Percentiles rank a stretch among this genome's conserved stretches.
These are phyloP conservation scores for Rhamnusium bicolor DNA, from an alignment of 2,888 invertebrate genomes.

Conservation along the genomic window DNA sequence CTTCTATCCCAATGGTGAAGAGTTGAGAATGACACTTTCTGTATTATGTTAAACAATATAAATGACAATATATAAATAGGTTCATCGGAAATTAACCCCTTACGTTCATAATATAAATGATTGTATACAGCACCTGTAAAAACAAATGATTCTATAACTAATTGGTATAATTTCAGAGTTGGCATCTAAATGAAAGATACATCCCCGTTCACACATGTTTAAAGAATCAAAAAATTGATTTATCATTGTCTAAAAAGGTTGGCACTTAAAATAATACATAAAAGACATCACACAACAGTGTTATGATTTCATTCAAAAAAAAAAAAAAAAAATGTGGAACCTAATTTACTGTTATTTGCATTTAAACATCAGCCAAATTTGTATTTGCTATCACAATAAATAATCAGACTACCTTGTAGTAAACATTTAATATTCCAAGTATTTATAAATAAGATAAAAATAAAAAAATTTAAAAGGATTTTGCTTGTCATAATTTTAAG, in stretches of 20 bases:
- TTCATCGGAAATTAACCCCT: background rate
- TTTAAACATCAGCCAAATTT: background rate
- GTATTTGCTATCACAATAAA: background rate
- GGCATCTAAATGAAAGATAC: slow-evolving; percentile 23
- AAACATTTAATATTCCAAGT: background rate
- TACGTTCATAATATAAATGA: slow-evolving; percentile 1
- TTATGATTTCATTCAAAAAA: background rate
- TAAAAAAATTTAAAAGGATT: background rate
- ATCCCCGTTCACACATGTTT: slow-evolving; percentile 1
- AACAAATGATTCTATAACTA: slow-evolving; percentile 21
- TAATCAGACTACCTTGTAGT: background rate
- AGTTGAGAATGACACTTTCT: too few relatives aligned
- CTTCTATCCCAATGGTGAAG: too few relatives aligned
- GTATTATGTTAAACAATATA: too few relatives aligned
- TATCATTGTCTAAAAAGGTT: slow-evolving; percentile 15
- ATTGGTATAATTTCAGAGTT: slow-evolving; percentile 14
- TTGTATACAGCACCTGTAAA: slow-evolving; percentile 7
- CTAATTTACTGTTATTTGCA: background rate
- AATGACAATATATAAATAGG: background rate
- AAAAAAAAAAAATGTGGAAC: background rate
- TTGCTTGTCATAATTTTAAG: background rate
- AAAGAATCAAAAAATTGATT: slow-evolving; percentile 19
- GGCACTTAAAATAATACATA: background rate
- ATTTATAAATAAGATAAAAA: background rate
- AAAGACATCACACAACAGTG: slow-evolving; percentile 9